Evolutionary conservation across 2,113 vertebrate species (phyloP).

Genomic region (Origma solitaria): DNA sequence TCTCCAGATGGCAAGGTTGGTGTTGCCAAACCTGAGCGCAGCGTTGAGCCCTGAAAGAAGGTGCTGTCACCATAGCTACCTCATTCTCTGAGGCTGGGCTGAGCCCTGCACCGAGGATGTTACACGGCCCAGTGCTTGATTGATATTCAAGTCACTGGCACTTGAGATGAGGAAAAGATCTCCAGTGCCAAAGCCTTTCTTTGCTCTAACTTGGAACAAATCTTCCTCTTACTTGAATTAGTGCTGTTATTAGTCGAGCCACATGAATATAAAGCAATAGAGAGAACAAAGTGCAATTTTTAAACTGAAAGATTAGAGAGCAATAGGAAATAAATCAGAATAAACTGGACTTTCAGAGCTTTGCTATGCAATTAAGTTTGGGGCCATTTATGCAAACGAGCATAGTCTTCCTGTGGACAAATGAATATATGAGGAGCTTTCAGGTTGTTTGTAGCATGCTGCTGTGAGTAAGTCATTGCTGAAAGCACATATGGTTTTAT

Average conservation of each 20-base stretch:
- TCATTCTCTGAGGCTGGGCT: neutral
- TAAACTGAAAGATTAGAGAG: neutral
- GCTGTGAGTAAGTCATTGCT: neutral
- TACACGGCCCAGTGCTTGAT: neutral
- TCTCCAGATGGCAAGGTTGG: neutral
- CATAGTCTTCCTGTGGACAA: neutral
- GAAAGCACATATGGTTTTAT: neutral
- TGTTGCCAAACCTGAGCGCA: neutral
- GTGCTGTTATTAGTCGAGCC: neutral
- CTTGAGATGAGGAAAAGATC: neutral
- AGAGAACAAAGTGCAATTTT: neutral
- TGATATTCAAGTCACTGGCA: constrained; percentile 36
- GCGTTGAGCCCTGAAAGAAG: neutral
- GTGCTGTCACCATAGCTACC: constrained; percentile 47
- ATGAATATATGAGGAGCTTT: neutral
- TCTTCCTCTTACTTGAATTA: neutral
- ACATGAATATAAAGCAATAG: neutral
- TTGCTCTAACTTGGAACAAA: neutral
- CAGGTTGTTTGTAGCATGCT: neutral
- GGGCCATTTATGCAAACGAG: neutral
- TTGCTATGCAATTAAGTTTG: neutral
- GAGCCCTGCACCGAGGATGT: neutral
- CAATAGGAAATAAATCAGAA: neutral
- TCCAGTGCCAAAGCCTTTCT: neutral
- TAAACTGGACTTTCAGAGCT: neutral